phyloP scores from a whole-genome alignment of 1,140 invertebrate species.

The Camponotus floridanus region DNA sequence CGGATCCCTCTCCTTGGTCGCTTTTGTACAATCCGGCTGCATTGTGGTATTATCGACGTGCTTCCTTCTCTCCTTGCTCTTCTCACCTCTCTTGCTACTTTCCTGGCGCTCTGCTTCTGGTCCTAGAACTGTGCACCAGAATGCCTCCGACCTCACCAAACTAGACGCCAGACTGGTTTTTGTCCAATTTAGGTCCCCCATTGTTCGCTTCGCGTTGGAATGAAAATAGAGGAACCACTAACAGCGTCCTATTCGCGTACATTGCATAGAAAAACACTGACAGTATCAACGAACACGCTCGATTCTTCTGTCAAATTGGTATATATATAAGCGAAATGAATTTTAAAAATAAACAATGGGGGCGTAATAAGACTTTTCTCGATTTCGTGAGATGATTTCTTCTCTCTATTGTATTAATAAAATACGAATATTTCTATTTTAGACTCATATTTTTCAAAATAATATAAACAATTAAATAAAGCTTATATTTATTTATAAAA shows the following conservation, averaged over 20 bases:
- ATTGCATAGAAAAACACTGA: conserved; percentile 59
- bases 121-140: conserved; percentile 47
- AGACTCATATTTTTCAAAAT: neutral
- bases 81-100: neutral
- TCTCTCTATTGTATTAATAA: neutral
- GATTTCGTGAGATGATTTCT: neutral
- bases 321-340: neutral
- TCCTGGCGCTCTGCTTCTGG: conserved; percentile 52
- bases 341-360: conserved; percentile 7
- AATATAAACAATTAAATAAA: neutral
- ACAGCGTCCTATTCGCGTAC: conserved; percentile 32
- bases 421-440: conserved; percentile 10
- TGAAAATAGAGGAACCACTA: conserved; percentile 74
- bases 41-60: conserved; percentile 13
- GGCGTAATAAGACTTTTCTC: neutral
- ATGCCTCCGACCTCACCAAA: conserved; percentile 73
- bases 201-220: conserved; percentile 74
- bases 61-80: neutral
- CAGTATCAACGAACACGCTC: conserved; percentile 19
- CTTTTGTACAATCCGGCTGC: neutral
- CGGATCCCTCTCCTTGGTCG: neutral
- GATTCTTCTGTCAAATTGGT: conserved; percentile 14
- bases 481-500: neutral
- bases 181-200: conserved; percentile 78
- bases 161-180: conserved; percentile 79